phyloP scores from a whole-genome alignment of 2,888 invertebrate genomes.

The Saturnia pavonia region DNA sequence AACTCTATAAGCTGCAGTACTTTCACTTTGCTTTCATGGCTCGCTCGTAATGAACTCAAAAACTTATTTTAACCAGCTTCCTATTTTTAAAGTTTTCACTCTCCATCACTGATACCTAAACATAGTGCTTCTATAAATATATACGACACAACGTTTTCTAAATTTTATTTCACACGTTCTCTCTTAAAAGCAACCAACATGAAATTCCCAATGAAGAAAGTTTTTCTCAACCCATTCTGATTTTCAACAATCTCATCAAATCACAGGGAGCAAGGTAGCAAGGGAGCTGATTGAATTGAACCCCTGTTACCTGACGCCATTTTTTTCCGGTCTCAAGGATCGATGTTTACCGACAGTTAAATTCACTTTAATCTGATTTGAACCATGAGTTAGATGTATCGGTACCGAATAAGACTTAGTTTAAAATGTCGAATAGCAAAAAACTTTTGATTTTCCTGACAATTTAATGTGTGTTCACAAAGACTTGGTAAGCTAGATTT shows the following conservation, averaged over 20 bases:
- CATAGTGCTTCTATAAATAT: too few species aligned
- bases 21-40: too few species aligned
- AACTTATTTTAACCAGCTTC: too few species aligned
- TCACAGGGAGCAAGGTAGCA: constrained; percentile 64
- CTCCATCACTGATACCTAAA: too few species aligned
- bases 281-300: constrained; percentile 80
- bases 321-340: constrained; percentile 73
- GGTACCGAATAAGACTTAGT: constrained; percentile 42
- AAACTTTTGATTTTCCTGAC: too few species aligned
- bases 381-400: constrained; percentile 73
- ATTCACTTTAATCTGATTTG: constrained; percentile 80
- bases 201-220: constrained; percentile 33
- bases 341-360: constrained; percentile 77
- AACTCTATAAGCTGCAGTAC: too few species aligned
- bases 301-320: constrained; percentile 69
- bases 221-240: constrained; percentile 59
- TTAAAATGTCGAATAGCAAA: constrained; percentile 21
- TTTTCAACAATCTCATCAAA: constrained; percentile 80
- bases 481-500: too few species aligned
- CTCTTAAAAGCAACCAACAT: constrained; percentile 27
- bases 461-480: too few species aligned
- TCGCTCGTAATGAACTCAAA: too few species aligned
- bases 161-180: constrained; percentile 5
- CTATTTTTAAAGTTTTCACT: too few species aligned
- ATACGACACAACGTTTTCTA: not conserved